Evolutionary conservation across 2,113 vertebrate species (phyloP), one percentile per base, ranked within the genome.

Genomic region (Malaclemys terrapin): DNA sequence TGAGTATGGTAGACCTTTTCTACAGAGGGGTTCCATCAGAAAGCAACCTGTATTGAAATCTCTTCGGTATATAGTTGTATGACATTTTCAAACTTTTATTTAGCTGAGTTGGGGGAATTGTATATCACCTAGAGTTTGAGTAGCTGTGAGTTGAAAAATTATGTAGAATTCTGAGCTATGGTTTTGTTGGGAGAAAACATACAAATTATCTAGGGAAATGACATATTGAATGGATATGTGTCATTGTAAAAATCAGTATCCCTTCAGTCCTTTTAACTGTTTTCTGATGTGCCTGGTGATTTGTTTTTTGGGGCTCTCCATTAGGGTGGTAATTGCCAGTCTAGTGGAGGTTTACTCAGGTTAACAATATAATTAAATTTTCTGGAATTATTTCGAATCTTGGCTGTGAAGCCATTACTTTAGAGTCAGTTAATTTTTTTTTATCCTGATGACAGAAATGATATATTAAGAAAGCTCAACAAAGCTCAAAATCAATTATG

Each of bases 361-460:
- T 95, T 95, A 96, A 97, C 85, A 92, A 47, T 92, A 90, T 91
- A 95, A 95, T 89, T 91, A 96, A 94, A 92, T 91, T 94, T 95
- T 88, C 35, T 54, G 10, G 10, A 95, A 95, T 92, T 91, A 91
- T 96, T 96, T 97, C 91, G 88, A 78, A 14, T 47, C 12, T 78
- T 78, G 24, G 12, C 22, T 27, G 24, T 47, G 75, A 47, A 47
- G 22, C 24, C 42, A 78, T 27, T 78, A 14, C 27, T 78, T 78
- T 78, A 27, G 42, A 45, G 42, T 78, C 42, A 45, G 42, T 78
- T 78, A 78, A 27, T 95, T 85, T 47, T 89, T 95, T 95, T 94
- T 96, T 89, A 47, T 94, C 88, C 92, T 69, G 50, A 54, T 59
- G 85, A 90, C 81, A 79, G 75, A 84, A 84, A 42, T 92, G 92